Percentiles rank a stretch among this genome's conserved stretches.
phyloP scores from a whole-genome alignment of 2,113 vertebrate genomes.

The Microcebus murinus region DNA sequence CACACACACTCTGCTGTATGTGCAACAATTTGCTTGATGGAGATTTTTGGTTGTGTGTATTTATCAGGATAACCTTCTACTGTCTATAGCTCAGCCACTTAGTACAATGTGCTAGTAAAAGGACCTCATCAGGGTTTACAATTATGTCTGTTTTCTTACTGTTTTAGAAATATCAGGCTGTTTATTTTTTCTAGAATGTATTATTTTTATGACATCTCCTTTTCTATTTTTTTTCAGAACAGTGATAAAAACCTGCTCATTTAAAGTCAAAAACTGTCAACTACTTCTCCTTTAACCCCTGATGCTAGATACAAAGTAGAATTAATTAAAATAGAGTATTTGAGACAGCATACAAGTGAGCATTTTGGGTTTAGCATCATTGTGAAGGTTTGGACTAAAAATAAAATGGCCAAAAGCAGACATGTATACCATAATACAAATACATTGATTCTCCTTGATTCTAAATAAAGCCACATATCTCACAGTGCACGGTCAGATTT shows the following conservation, averaged over 20 bases:
- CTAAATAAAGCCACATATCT: background rate
- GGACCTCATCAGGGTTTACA: background rate
- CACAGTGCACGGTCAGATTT: background rate
- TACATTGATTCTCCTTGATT: background rate
- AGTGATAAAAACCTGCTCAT: background rate
- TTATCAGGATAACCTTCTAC: background rate
- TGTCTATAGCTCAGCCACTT: background rate
- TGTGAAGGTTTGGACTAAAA: background rate
- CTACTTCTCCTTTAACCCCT: background rate
- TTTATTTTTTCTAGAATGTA: background rate
- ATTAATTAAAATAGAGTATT: background rate
- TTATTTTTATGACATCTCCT: constrained; percentile 16
- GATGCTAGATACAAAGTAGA: background rate
- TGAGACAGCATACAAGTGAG: background rate
- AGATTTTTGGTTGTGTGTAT: background rate
- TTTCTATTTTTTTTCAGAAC: background rate
- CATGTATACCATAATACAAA: background rate
- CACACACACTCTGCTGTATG: too few relatives aligned
- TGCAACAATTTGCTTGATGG: background rate
- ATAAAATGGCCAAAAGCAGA: background rate
- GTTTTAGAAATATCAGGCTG: background rate
- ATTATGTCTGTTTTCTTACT: background rate
- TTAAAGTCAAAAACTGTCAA: background rate
- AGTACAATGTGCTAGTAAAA: background rate
- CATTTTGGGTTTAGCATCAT: background rate